phyloP scores from a whole-genome alignment of 2,888 invertebrate species.

The Drosophila mimica region DNA sequence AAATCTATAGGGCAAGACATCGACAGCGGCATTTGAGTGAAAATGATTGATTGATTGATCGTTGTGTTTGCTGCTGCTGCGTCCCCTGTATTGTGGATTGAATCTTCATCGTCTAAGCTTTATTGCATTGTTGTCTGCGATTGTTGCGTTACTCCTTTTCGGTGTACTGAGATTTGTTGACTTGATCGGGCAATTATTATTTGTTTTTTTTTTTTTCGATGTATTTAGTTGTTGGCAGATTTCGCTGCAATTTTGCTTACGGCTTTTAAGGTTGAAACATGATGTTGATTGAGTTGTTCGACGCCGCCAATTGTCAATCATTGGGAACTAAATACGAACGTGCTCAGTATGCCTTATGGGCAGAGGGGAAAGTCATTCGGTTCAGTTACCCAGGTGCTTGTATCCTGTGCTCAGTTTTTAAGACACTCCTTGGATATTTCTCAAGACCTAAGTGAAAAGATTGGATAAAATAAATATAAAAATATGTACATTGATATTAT shows the following conservation, averaged over 20 bases:
- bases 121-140: constrained; percentile 48
- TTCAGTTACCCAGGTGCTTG: constrained; percentile 7
- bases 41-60: constrained; percentile 80
- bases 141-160: constrained; percentile 72
- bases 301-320: constrained; percentile 57
- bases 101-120: constrained; percentile 40
- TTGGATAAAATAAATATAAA: neutral
- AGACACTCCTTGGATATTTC: neutral
- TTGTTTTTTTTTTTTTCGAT: constrained; percentile 45
- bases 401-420: constrained; percentile 10
- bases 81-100: constrained; percentile 14
- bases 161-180: constrained; percentile 72
- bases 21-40: constrained; percentile 75
- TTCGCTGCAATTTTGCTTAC: constrained; percentile 62
- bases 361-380: constrained; percentile 45
- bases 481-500: neutral
- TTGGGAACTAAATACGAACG: constrained; percentile 49
- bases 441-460: neutral
- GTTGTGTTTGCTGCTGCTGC: constrained; percentile 43
- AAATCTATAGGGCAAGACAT: constrained; percentile 76
- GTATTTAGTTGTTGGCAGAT: constrained; percentile 56
- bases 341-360: constrained; percentile 31
- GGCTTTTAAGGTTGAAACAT: constrained; percentile 57
- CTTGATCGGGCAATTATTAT: constrained; percentile 72
- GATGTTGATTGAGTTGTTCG: constrained; percentile 64